Evolutionary conservation across 2,797 vertebrate species (phyloP).

Genomic region (Pseudotriccus pelzelni): DNA sequence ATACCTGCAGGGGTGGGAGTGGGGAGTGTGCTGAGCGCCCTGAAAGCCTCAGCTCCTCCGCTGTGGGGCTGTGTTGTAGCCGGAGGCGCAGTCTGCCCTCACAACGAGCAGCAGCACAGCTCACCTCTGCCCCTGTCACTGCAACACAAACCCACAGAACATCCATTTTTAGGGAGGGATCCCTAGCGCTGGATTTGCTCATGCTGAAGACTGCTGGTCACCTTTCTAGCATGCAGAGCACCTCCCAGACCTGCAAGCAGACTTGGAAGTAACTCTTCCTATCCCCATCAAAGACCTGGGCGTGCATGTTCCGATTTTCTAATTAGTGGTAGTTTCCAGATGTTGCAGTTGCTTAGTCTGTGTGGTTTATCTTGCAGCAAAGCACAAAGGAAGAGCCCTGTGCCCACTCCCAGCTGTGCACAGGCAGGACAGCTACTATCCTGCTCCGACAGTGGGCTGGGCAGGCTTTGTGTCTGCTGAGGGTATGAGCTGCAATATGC

Average conservation of each 20-base stretch:
- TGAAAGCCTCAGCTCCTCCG: neutral
- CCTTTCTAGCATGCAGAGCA: neutral
- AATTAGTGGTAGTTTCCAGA: neutral
- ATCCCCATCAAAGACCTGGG: neutral
- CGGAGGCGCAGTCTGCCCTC: fast-evolving
- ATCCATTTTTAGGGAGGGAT: fast-evolving
- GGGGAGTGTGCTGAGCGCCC: fast-evolving
- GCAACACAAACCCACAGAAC: neutral
- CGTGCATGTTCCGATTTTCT: neutral
- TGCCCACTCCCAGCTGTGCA: neutral
- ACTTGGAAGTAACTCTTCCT: neutral
- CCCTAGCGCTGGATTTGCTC: neutral
- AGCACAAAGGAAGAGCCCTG: fast-evolving
- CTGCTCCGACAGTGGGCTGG: neutral
- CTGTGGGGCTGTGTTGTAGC: fast-evolving
- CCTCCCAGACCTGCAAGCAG: neutral
- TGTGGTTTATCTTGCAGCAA: neutral
- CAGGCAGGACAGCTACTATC: neutral
- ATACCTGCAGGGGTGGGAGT: neutral
- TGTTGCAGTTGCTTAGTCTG: neutral
- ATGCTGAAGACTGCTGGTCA: neutral
- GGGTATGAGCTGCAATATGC: neutral
- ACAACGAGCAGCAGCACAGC: neutral
- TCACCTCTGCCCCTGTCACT: neutral
- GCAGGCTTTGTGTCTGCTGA: neutral